Percentiles rank a stretch among this genome's conserved stretches.
Conservation (phyloP, 2,113 vertebrate species). For the Ondatra zibethicus region DNA sequence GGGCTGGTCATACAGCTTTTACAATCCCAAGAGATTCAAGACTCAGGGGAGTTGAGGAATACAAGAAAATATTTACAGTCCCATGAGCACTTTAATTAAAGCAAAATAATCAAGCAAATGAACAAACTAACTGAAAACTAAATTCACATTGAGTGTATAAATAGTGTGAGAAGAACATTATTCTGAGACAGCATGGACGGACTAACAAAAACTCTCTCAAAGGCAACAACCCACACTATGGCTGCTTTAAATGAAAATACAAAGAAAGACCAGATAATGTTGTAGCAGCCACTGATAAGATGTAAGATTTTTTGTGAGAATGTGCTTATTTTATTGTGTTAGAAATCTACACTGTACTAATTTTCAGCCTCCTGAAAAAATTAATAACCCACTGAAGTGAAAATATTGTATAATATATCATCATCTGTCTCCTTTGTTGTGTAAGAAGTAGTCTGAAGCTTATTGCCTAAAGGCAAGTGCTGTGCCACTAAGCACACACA, state of each 20-base stretch:
- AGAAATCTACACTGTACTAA: not conserved
- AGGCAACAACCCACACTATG: not conserved
- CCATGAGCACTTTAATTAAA: not conserved
- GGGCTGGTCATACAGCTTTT: not conserved
- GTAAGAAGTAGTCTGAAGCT: no score
- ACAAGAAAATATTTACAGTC: not conserved
- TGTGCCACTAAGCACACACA: not conserved
- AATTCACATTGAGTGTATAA: not conserved
- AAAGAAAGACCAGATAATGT: not conserved
- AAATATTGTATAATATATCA: not conserved
- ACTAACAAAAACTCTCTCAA: not conserved
- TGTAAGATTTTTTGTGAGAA: not conserved
- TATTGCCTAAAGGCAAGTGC: not conserved
- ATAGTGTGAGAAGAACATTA: not conserved
- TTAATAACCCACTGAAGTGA: not conserved
- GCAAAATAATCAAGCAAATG: not conserved
- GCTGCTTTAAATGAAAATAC: not conserved
- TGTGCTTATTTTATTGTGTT: not conserved
- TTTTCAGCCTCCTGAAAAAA: not conserved
- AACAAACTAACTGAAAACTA: not conserved
- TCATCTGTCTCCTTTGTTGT: not conserved
- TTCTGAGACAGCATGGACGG: no score
- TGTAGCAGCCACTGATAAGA: no score
- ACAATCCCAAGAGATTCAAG: not conserved
- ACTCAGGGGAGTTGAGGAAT: not conserved